Base-by-base conservation (phyloP, 2,797 vertebrate genomes). In the Petrocephalus sullivani region DNA sequence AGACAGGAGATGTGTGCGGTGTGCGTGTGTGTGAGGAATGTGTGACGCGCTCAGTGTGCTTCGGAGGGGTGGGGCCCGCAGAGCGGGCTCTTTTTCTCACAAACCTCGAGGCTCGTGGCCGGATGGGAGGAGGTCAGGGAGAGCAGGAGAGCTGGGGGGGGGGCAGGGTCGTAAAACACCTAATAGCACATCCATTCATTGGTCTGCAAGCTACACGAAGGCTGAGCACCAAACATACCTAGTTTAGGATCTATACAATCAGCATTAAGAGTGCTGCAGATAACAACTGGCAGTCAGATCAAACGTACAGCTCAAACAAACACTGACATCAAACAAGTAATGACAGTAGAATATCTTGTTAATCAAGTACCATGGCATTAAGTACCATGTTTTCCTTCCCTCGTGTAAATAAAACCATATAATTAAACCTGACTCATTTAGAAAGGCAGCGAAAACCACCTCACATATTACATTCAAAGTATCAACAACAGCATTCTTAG, bases 121-220 rank as follows among this genome's bases (percentile, higher is more conserved):
- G 88, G 85, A 89, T 75, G 87, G 85, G 89, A 87, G 89, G 58
- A 56, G 54, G 87, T 56, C 51, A 86, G 71, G 67, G 85, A 84
- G 88, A 90, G 90, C 89, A 88, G 90, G 90, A 91, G 92, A 90
- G 85, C 83, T 87, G 90, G 82, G 82, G 82, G 82, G 82, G 87
- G 92, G 89, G 92, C 94, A 93, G 94, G 93, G 94, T 95, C 92
- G 92, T 95, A 96, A 95, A 95, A 92, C 78, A 88, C 92, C 90
- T 94, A 94, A 94, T 94, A 93, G 91, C 57, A 88, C 83, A 87
- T 37, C 60, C 60, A 85, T 53, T 53, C 51, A 23, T 53, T 49
- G n/a, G 4, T 49, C 4, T 53, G 46, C 37, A 67, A 87, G 58
- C 58, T 12, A 49, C 5, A 49, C 19, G 58, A 64, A 16, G 28